Percentiles rank a stretch among this genome's conserved stretches.
These are phyloP conservation scores for Myripristis murdjan DNA, from an alignment of 2,797 vertebrate genomes.

Conservation along the genomic window DNA sequence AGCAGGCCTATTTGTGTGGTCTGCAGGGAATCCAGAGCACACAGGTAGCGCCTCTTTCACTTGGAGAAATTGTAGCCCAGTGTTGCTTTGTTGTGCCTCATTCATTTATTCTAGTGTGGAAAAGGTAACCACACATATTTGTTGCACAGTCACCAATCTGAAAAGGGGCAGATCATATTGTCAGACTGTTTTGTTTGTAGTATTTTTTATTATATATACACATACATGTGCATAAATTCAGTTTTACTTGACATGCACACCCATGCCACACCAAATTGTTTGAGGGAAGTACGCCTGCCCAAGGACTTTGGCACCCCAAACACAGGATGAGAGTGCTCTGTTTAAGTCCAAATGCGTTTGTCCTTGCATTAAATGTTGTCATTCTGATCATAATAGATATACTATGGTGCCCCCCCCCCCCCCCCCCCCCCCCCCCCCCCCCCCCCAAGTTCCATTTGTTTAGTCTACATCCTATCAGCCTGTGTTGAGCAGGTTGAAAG, in stretches of 20 bases:
- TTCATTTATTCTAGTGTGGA: background rate
- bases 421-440: too few relatives aligned
- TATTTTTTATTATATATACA: too few relatives aligned
- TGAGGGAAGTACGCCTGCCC: background rate
- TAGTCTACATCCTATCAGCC: background rate
- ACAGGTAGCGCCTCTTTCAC: conserved; percentile 67
- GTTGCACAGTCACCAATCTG: background rate
- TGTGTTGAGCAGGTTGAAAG: too few relatives aligned
- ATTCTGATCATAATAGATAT: background rate
- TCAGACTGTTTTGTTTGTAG: too few relatives aligned
- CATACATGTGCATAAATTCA: too few relatives aligned
- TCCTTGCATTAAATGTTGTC: background rate
- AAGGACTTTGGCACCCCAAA: background rate
- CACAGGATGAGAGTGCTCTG: background rate
- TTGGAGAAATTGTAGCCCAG: too few relatives aligned
- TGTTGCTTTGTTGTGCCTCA: background rate
- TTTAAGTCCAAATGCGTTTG: background rate
- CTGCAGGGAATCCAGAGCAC: conserved; percentile 85
- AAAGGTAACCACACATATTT: background rate
- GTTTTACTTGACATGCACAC: too few relatives aligned
- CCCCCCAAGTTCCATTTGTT: background rate
- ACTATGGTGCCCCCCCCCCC: background rate
- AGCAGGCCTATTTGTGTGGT: conserved; percentile 86
- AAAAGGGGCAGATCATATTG: too few relatives aligned
- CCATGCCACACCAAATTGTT: background rate